A percentile compares a stretch with the other conserved stretches of the same genome.
Conservation (phyloP, 2,888 invertebrate genomes). For the Oscheius myriophilus region DNA sequence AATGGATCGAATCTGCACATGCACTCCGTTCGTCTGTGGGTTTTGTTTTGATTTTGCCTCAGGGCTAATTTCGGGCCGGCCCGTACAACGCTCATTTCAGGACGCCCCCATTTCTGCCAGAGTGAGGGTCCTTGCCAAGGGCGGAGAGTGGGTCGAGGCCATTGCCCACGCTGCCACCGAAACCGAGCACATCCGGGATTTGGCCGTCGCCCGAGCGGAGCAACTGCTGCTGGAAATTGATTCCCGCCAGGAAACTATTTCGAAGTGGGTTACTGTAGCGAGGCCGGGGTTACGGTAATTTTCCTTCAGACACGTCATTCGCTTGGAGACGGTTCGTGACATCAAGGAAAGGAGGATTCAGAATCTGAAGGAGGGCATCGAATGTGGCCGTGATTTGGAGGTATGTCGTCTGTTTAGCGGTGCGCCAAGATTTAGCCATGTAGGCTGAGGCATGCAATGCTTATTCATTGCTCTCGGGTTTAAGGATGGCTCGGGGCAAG, state of each 20-base stretch:
- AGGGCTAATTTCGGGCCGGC: no score
- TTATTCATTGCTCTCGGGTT: no score
- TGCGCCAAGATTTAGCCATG: no score
- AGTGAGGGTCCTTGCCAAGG: slow-evolving; percentile 3
- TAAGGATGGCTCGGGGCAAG: no score
- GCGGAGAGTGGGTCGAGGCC: slow-evolving; percentile 1
- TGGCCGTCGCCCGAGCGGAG: not conserved
- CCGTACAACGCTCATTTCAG: not conserved
- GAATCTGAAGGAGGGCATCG: slow-evolving; percentile 39
- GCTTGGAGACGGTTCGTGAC: slow-evolving; percentile 51
- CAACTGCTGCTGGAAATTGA: not conserved
- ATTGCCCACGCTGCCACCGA: not conserved
- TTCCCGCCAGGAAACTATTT: not conserved
- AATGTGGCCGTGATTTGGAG: slow-evolving; percentile 31
- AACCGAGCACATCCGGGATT: not conserved
- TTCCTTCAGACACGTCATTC: slow-evolving; percentile 27
- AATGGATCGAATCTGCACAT: not conserved
- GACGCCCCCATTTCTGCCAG: not conserved
- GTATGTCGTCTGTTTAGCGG: not conserved
- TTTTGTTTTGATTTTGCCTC: not conserved
- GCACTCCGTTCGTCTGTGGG: slow-evolving; percentile 6
- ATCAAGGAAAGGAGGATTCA: slow-evolving; percentile 49
- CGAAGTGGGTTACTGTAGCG: not conserved
- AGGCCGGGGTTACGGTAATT: not conserved
- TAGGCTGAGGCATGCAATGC: no score